Base-by-base conservation (phyloP, 2,113 vertebrate genomes). In the Orthonyx spaldingii region DNA sequence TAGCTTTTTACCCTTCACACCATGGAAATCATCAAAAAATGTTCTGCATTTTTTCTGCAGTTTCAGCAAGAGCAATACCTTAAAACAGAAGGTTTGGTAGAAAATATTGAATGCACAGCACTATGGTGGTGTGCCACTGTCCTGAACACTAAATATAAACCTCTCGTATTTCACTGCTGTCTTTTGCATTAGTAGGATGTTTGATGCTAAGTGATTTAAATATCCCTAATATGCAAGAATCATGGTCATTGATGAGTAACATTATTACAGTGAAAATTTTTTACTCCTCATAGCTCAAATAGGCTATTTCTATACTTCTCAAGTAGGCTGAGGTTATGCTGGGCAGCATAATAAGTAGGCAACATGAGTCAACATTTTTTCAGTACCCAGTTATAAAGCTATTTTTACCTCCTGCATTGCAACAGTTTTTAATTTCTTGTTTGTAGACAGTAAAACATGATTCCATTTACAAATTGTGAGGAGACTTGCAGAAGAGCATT, bases 311-410 rank as follows among this genome's bases (percentile, higher is more conserved):
- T 56, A 0, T 33, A 7, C 37, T 65, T 77, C 30, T 60, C 15
- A 35, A 50, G 8, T 16, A 57, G 7, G 16, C 3, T 79, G 13
- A 84, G 11, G 6, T 75, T 70, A 4, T 61, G 15, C 4, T 66
- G n/a, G 15, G 11, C 8, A n/a, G 26, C 22, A 9, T 9, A 7
- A 2, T 68, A 84, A 75, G 28, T 2, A 78, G 37, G n/a, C 46
- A 49, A 11, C 13, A 26, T 0, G 0, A 61, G n/a, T 53, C 11
- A 13, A 7, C 16, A 13, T 74, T 60, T 60, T 42, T 21, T 44
- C 13, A n/a, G 44, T 37, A 6, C 6, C 7, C 16, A 39, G 9
- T 27, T 78, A 42, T 10, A 68, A 46, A 72, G 5, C 11, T 6
- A 10, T 61, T 94, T 87, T 61, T 82, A 37, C 68, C 41, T 72